These are phyloP conservation scores for Galerucella nymphaeae DNA, from an alignment of 2,888 invertebrate species.

Conservation along the genomic window DNA sequence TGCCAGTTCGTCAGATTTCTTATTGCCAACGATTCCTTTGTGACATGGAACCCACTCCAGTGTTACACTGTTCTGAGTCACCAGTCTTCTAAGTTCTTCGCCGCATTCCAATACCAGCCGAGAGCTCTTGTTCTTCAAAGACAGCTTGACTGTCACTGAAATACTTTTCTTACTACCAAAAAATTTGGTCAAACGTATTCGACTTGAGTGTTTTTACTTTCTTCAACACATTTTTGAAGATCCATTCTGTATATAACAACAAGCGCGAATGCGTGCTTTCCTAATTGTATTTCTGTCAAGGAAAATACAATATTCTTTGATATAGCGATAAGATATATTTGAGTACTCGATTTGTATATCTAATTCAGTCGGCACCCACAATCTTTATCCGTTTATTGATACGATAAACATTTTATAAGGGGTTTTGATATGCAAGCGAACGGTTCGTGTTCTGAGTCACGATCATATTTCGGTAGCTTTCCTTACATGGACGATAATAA, in stretches of 20 bases:
- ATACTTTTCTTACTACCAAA: too few relatives aligned
- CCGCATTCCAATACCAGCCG: too few relatives aligned
- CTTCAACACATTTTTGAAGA: too few relatives aligned
- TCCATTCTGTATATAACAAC: neutral
- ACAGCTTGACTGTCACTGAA: too few relatives aligned
- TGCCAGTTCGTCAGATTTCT: too few relatives aligned
- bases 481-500: constrained; percentile 8
- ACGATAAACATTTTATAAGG: constrained; percentile 30
- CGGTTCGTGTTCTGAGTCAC: constrained; percentile 21
- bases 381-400: constrained; percentile 29
- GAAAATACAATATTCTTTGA: constrained; percentile 27
- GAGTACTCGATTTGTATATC: constrained; percentile 31
- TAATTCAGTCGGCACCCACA: constrained; percentile 24
- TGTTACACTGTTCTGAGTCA: too few relatives aligned
- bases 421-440: constrained; percentile 13
- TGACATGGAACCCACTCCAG: too few relatives aligned
- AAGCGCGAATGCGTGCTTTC: constrained; percentile 26
- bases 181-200: too few relatives aligned
- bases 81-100: too few relatives aligned
- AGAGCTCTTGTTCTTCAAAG: too few relatives aligned
- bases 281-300: constrained; percentile 38
- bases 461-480: constrained; percentile 9
- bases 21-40: too few relatives aligned
- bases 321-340: constrained; percentile 26
- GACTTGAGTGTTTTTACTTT: too few relatives aligned